Conservation (phyloP, 2,113 vertebrate species). For the Pterocles burchelli region DNA sequence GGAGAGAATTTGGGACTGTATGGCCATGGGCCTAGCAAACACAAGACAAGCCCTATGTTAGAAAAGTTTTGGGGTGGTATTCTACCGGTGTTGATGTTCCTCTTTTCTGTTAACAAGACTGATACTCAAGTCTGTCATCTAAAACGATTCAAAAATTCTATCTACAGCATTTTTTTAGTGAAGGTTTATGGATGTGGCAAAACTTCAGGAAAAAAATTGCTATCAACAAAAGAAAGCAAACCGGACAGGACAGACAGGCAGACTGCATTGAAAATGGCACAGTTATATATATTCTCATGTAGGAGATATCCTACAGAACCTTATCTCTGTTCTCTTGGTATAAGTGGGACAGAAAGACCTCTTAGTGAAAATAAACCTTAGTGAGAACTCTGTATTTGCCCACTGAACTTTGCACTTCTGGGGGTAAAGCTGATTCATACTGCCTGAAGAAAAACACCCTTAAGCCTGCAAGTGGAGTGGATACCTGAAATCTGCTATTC, state of each 20-base stretch:
- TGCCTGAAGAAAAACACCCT: background rate
- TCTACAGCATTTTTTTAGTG: background rate
- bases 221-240: background rate
- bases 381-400: background rate
- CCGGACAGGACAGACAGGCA: background rate
- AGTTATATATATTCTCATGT: background rate
- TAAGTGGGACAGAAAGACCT: background rate
- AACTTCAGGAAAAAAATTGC: background rate
- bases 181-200: background rate
- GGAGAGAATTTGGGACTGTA: background rate
- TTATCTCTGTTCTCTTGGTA: background rate
- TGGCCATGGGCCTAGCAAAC: accelerated
- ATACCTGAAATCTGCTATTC: background rate
- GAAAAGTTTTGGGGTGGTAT: background rate
- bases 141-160: background rate
- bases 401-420: background rate
- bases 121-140: background rate
- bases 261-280: background rate
- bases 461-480: background rate
- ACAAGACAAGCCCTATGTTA: background rate
- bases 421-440: background rate
- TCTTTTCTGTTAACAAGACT: background rate
- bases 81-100: background rate
- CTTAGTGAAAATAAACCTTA: background rate
- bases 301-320: background rate